Evolutionary conservation across 2,797 vertebrate species (phyloP).

Genomic region (Columba guinea): DNA sequence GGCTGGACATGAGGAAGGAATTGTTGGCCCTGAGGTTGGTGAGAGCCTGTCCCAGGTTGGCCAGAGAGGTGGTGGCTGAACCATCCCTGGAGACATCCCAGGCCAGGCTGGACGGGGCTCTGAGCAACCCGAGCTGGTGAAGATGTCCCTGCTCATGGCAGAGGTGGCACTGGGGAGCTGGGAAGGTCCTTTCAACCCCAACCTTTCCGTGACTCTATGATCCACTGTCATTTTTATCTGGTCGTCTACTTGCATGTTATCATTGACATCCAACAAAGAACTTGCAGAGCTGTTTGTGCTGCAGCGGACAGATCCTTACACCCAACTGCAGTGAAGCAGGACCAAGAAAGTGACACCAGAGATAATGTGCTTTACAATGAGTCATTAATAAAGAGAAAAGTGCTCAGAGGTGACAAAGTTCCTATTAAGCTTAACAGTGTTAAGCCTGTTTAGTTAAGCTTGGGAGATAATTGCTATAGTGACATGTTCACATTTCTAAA

Average conservation of each 20-base stretch:
- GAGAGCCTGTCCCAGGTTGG: too few species aligned
- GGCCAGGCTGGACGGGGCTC: too few species aligned
- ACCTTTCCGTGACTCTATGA: background rate
- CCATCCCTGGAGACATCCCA: too few species aligned
- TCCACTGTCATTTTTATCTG: background rate
- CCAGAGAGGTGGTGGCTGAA: too few species aligned
- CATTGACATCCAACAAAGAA: background rate
- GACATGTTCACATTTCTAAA: constrained; percentile 2
- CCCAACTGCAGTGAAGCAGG: background rate
- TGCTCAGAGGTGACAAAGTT: background rate
- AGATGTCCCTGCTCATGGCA: too few species aligned
- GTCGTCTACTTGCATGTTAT: background rate
- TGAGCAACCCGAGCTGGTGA: too few species aligned
- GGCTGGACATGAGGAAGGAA: too few species aligned
- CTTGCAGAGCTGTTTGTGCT: background rate
- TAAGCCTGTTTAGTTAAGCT: constrained; percentile 33
- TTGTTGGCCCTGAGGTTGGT: too few species aligned
- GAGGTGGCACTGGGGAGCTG: too few species aligned
- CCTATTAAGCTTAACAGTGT: background rate
- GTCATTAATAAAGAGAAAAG: constrained; percentile 22
- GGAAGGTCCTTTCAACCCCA: too few species aligned
- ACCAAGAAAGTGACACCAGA: background rate
- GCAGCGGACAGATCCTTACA: accelerated
- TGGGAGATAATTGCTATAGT: constrained; percentile 40
- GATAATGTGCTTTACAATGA: background rate